These are phyloP conservation scores for Harpegnathos saltator DNA, from an alignment of 1,140 invertebrate species.

Conservation along the genomic window DNA sequence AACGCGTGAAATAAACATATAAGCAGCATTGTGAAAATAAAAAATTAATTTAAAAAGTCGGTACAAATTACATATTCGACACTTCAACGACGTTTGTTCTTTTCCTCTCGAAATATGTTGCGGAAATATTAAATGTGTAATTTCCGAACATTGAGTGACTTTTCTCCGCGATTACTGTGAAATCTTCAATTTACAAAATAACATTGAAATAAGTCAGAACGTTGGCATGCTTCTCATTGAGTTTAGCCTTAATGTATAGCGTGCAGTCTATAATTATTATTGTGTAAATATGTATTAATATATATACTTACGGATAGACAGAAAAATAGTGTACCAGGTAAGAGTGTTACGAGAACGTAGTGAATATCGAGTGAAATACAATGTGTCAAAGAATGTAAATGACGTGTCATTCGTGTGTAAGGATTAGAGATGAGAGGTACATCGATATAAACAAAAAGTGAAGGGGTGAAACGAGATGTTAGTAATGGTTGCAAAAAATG, in stretches of 20 bases:
- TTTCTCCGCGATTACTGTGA: neutral
- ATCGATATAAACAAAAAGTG: constrained; percentile 28
- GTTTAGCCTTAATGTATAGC: constrained; percentile 6
- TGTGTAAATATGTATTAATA: constrained; percentile 34
- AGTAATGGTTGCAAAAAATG: constrained; percentile 60
- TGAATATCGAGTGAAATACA: constrained; percentile 20
- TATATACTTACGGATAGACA: constrained; percentile 69
- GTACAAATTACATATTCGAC: neutral
- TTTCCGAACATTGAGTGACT: neutral
- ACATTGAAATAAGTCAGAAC: neutral
- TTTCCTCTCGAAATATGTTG: neutral
- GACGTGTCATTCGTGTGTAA: constrained; percentile 24
- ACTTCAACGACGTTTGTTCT: neutral
- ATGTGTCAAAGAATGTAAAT: constrained; percentile 17
- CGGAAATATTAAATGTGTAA: constrained; percentile 5
- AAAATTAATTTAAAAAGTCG: constrained; percentile 21
- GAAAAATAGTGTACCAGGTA: constrained; percentile 38
- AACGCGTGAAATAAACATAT: constrained; percentile 3
- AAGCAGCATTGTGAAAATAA: constrained; percentile 14
- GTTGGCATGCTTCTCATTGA: constrained; percentile 16
- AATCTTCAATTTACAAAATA: constrained; percentile 13
- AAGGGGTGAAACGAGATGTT: constrained; percentile 37
- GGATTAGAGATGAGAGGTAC: constrained; percentile 44
- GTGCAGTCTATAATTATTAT: constrained; percentile 25
- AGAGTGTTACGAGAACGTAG: constrained; percentile 25